These are phyloP conservation scores for Palaemon carinicauda DNA, from an alignment of 1,140 invertebrate genomes.

Conservation along the genomic window DNA sequence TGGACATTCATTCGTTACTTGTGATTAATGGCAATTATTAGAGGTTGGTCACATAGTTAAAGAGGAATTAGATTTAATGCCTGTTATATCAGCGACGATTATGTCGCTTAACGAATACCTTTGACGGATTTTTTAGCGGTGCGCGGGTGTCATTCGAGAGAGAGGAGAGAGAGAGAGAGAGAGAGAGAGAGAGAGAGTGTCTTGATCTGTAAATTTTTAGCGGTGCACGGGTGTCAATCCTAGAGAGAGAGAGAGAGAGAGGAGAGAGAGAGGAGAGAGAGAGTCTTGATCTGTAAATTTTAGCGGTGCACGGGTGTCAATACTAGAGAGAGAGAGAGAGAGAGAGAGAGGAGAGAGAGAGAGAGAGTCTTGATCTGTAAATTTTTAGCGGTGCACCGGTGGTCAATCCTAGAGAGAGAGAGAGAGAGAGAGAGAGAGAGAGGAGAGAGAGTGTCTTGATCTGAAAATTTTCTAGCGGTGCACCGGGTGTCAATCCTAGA, in stretches of 20 bases:
- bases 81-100: background rate
- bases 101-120: background rate
- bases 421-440: background rate
- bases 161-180: background rate
- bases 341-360: background rate
- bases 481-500: too few relatives aligned
- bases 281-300: background rate
- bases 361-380: background rate
- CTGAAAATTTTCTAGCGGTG: too few relatives aligned
- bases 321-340: background rate
- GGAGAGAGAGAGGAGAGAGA: background rate
- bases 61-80: constrained; percentile 15
- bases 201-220: too few relatives aligned
- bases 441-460: background rate
- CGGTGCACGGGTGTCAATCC: background rate
- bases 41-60: constrained; percentile 30
- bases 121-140: too few relatives aligned
- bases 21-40: constrained; percentile 22
- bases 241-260: background rate
- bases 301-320: too few relatives aligned
- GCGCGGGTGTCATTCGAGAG: background rate
- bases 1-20: constrained; percentile 11
- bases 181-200: background rate
- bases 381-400: too few relatives aligned
- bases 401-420: background rate